Base-by-base conservation (phyloP, 2,888 invertebrate species). In the Eudasyphora cyanicolor region DNA sequence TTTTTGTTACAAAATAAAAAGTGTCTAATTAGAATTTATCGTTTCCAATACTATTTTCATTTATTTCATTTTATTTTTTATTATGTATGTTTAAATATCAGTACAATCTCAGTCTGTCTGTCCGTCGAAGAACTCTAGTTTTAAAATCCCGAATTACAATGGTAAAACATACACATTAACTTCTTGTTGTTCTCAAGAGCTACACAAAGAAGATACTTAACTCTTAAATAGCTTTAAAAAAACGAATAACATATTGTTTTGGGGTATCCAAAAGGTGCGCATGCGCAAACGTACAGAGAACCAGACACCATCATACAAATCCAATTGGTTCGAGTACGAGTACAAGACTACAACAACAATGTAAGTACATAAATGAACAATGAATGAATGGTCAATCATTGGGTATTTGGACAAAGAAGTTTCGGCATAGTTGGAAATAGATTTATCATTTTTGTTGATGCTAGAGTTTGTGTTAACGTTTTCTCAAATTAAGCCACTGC, bases 271-370 rank as follows among this genome's bases (percentile, higher is more conserved):
- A n/a, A n/a, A n/a, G 14, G 12, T 38, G n/a, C 45, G 45, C 45
- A 12, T n/a, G 45, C 45, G 45, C 45, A 38, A 10, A 4, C 45
- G 3, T 6, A 45, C n/a, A 2, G n/a, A 45, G 45, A 32, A 2
- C n/a, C 14, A n/a, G 12, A 14, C 1, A 57, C 57, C 21, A 57
- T 12, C 57, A 27, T 24, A n/a, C n/a, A n/a, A n/a, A n/a, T n/a
- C 27, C 57, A 57, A 57, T 57, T 57, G 57, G n/a, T 57, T 57
- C 57, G 27, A 57, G 10, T 14, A 45, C 32, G 8, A 32, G 8
- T 4, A 57, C 57, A 57, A 57, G 27, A 24, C 45, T n/a, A 57
- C 57, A 24, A 57, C 51, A 45, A 45, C n/a, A n/a, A n/a, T n/a
- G n/a, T 45, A 45, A 45, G n/a, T 3, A 35, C 7, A 3, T 45